Percentiles rank a stretch among this genome's conserved stretches.
Conservation (phyloP, 1,140 invertebrate genomes). For the Oryctes rhinoceros region DNA sequence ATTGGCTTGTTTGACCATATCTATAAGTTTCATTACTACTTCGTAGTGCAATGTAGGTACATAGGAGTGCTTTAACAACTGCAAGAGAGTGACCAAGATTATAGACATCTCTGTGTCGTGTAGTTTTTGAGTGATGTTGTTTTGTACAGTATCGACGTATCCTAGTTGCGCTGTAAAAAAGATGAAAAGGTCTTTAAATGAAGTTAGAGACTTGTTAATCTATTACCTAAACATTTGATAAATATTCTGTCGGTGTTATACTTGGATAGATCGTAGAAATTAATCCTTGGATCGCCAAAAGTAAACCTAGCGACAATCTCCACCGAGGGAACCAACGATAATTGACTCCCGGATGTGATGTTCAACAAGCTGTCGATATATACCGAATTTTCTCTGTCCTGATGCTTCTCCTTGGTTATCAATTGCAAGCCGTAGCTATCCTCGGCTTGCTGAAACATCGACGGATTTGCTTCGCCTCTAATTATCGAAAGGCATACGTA, state of each 20-base stretch:
- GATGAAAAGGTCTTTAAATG: too few species aligned
- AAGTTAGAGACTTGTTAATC: neutral
- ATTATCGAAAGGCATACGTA: conserved; percentile 34
- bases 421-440: conserved; percentile 14
- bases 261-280: conserved; percentile 1
- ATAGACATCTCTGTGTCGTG: conserved; percentile 46
- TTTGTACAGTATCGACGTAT: neutral
- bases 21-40: conserved; percentile 51
- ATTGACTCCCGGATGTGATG: conserved; percentile 16
- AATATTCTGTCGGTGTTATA: conserved; percentile 6
- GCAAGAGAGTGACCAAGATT: conserved; percentile 51
- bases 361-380: neutral
- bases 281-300: conserved; percentile 28
- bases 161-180: conserved; percentile 28
- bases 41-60: conserved; percentile 46
- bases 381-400: neutral
- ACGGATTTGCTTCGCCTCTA: neutral
- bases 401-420: conserved; percentile 25
- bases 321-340: conserved; percentile 3
- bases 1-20: conserved; percentile 46
- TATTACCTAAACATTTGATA: conserved; percentile 23
- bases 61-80: conserved; percentile 51
- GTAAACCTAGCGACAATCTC: conserved; percentile 26
- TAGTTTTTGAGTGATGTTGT: conserved; percentile 25
- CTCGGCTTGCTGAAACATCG: neutral